phyloP scores from a whole-genome alignment of 2,888 invertebrate genomes.

The Pegoplata infirma region DNA sequence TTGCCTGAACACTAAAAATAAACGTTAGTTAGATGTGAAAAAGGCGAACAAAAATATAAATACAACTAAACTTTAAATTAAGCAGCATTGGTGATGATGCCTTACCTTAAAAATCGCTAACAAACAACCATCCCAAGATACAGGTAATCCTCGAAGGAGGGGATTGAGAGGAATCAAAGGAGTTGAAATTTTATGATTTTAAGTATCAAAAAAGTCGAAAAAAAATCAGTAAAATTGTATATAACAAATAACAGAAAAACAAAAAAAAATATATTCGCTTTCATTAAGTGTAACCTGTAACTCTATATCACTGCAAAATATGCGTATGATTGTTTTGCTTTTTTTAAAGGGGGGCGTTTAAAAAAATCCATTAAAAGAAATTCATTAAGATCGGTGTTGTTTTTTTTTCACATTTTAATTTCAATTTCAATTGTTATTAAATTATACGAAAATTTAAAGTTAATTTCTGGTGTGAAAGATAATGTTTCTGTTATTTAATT shows the following conservation, averaged over 20 bases:
- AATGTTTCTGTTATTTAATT: too few relatives aligned
- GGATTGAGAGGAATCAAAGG: too few relatives aligned
- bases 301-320: too few relatives aligned
- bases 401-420: not conserved
- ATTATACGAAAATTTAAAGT: not conserved
- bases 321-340: not conserved
- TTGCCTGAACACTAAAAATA: conserved; percentile 31
- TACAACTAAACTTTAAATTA: not conserved
- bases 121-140: not conserved
- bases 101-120: not conserved
- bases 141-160: too few relatives aligned
- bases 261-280: too few relatives aligned
- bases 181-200: too few relatives aligned
- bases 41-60: not conserved
- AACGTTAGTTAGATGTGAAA: conserved; percentile 53
- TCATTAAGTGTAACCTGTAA: too few relatives aligned
- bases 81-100: not conserved
- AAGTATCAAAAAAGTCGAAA: too few relatives aligned
- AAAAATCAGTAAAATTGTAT: too few relatives aligned
- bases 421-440: not conserved
- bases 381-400: not conserved
- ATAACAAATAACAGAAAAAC: too few relatives aligned
- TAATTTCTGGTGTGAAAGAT: not conserved
- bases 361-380: not conserved
- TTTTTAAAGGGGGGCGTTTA: not conserved